These are phyloP conservation scores for Encarsia formosa DNA, from an alignment of 2,888 invertebrate species.

Conservation along the genomic window DNA sequence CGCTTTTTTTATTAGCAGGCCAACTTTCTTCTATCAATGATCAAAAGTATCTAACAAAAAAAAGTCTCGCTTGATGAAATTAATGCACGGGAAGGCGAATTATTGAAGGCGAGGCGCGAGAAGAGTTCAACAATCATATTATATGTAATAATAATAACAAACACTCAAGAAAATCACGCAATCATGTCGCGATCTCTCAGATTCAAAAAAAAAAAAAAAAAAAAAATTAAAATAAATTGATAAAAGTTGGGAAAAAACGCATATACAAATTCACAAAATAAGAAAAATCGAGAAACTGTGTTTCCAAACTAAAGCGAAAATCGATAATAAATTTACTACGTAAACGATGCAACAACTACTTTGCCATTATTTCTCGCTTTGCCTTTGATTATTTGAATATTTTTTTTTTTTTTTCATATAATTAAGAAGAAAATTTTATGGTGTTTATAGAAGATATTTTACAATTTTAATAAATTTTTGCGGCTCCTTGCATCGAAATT, in stretches of 20 bases:
- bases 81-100: neutral
- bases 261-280: too few species aligned
- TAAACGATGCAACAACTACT: too few species aligned
- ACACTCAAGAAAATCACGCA: neutral
- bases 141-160: slow-evolving; percentile 19
- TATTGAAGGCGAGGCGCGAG: slow-evolving; percentile 18
- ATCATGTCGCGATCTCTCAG: too few species aligned
- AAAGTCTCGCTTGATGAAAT: neutral
- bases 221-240: neutral
- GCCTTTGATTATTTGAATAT: too few species aligned
- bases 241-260: neutral
- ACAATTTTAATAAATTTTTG: too few species aligned
- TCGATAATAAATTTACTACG: too few species aligned
- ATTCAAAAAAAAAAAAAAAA: slow-evolving; percentile 12
- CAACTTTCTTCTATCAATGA: slow-evolving; percentile 30
- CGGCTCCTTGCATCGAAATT: too few species aligned
- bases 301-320: too few species aligned
- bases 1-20: slow-evolving; percentile 43
- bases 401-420: too few species aligned
- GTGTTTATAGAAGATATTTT: too few species aligned
- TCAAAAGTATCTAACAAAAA: neutral
- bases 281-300: too few species aligned
- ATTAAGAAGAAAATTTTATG: neutral
- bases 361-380: too few species aligned
- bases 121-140: slow-evolving; percentile 16